Conservation (phyloP, 2,888 invertebrate genomes). For the Galeopsomyia nigrocyanea region DNA sequence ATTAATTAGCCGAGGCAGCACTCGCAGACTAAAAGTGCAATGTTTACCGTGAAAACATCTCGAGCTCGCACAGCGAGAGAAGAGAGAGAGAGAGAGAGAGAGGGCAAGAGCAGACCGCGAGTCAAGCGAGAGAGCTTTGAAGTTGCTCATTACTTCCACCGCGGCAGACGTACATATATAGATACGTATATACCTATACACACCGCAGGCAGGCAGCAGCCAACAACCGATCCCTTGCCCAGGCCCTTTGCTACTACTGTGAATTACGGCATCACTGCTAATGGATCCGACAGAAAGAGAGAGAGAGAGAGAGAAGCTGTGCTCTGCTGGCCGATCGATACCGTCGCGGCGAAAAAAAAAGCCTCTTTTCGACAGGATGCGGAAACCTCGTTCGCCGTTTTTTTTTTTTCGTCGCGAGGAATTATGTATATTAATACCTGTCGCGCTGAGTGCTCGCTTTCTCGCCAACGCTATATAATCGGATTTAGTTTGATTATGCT, state of each 20-base stretch:
- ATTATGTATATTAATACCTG: conserved; percentile 24
- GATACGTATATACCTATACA: background rate
- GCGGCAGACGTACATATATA: too few relatives aligned
- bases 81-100: too few relatives aligned
- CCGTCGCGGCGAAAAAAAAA: conserved; percentile 3
- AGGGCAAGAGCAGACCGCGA: too few relatives aligned
- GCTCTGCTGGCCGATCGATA: background rate
- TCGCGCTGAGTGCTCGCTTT: background rate
- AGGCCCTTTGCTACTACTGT: conserved; percentile 7
- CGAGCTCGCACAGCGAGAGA: background rate
- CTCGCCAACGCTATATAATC: conserved; percentile 14
- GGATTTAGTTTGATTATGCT: conserved; percentile 30
- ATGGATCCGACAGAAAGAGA: conserved; percentile 41
- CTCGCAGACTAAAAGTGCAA: conserved; percentile 2
- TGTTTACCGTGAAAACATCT: background rate
- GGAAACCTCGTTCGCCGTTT: too few relatives aligned
- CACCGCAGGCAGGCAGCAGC: background rate
- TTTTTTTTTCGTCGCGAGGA: background rate
- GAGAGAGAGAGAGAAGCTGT: conserved; percentile 7
- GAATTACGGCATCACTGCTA: conserved; percentile 46
- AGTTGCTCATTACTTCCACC: too few relatives aligned
- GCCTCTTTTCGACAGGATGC: too few relatives aligned
- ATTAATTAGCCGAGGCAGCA: too few relatives aligned
- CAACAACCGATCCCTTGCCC: background rate
- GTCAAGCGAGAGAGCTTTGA: too few relatives aligned